Evolutionary conservation across 2,113 vertebrate genomes (phyloP), one percentile per base, ranked within the genome.

Genomic region (Percina caprodes): DNA sequence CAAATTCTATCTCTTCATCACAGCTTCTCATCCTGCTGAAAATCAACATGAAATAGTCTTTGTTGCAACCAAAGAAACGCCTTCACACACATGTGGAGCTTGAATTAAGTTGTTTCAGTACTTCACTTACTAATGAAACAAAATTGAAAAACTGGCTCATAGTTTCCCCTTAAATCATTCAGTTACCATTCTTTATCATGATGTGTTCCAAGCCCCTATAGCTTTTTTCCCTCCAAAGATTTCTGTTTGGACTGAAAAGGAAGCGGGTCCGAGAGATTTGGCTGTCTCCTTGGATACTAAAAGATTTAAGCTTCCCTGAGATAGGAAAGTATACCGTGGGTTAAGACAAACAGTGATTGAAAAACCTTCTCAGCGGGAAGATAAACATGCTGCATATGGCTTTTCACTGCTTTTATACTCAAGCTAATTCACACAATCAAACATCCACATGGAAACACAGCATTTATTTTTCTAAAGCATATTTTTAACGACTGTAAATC

Each of bases 161-260:
- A 56, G 49, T 59, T 88, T 63, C 33, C 35, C 10, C 19, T 70
- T 83, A 70, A 84, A 87, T 84, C 83, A 70, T 61, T 58, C 15
- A 42, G 23, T 73, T 49, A 65, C 69, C 73, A 82, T 39, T 80
- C 63, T 30, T 78, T 71, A 67, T 81, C 79, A 63, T 56, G 61
- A 69, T 69, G 45, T 58, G 65, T 72, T 90, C 72, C 49, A 75
- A 89, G 58, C 72, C 77, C 84, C 23, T 72, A 79, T 78, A 42
- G 58, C 21, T 67, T 33, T 39, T 60, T 70, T 58, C 46, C 23
- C 68, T 19, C 26, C 8, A 71, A 72, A 75, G 48, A 77, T 83
- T 83, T 89, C 60, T 75, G 82, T 78, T 77, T 77, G 80, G 48
- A 72, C 66, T 63, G 77, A 85, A 83, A 85, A 71, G 55, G 46